Evolutionary conservation across 1,140 invertebrate genomes (phyloP).

Genomic region (Heliconius eleuchia): DNA sequence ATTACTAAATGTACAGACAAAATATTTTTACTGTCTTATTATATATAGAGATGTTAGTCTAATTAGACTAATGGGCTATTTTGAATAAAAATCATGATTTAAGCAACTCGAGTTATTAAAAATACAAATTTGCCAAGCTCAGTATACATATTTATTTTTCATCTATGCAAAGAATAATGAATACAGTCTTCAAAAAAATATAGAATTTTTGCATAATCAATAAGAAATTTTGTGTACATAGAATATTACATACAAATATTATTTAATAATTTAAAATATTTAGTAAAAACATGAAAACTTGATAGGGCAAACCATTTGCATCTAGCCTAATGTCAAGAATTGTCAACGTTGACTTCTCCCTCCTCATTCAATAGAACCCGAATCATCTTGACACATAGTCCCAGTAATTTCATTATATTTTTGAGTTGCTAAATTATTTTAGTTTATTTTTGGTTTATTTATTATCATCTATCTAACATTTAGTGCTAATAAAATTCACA

Average conservation of each 20-base stretch:
- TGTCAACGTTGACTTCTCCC: slow-evolving; percentile 57
- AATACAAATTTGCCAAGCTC: too few species aligned
- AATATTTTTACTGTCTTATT: too few species aligned
- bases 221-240: too few species aligned
- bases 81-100: too few species aligned
- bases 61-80: too few species aligned
- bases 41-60: too few species aligned
- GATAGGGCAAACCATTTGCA: neutral
- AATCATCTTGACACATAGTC: slow-evolving; percentile 69
- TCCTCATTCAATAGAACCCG: slow-evolving; percentile 56
- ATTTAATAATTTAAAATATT: neutral
- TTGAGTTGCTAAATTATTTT: slow-evolving; percentile 67
- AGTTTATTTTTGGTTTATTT: slow-evolving; percentile 57
- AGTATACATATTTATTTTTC: too few species aligned
- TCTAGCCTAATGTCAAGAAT: slow-evolving; percentile 48
- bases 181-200: too few species aligned
- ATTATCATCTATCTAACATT: slow-evolving; percentile 51
- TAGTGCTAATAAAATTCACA: slow-evolving; percentile 40
- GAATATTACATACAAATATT: neutral
- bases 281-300: neutral
- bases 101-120: too few species aligned
- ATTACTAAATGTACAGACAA: too few species aligned
- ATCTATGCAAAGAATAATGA: too few species aligned
- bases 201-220: too few species aligned
- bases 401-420: slow-evolving; percentile 56